Percentiles rank a stretch among this genome's conserved stretches.
Evolutionary conservation across 2,888 invertebrate species (phyloP).

Genomic region (Oligia strigilis): DNA sequence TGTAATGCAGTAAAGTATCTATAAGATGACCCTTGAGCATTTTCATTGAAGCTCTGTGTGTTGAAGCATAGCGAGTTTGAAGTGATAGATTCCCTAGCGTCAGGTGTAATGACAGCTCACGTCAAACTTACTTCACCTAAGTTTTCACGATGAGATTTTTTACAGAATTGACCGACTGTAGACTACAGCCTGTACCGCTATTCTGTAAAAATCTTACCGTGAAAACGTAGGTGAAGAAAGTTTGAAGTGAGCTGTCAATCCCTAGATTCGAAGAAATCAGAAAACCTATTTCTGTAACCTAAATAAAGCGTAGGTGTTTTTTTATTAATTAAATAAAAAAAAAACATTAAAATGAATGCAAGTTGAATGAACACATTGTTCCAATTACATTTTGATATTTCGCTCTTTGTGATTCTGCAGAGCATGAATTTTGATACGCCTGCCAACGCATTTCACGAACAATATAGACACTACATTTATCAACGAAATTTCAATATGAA

Average conservation of each 20-base stretch:
- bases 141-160: background rate
- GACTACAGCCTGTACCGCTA: too few species aligned
- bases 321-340: too few species aligned
- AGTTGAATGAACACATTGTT: constrained; percentile 5
- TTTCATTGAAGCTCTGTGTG: background rate
- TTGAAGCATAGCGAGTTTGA: background rate
- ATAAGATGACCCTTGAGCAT: background rate
- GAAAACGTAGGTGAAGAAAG: background rate
- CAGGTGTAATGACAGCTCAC: background rate
- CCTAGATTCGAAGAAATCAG: background rate
- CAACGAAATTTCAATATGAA: constrained; percentile 35
- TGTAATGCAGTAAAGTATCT: constrained; percentile 2
- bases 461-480: constrained; percentile 32
- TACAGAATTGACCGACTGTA: background rate
- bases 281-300: background rate
- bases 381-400: constrained; percentile 29
- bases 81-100: background rate
- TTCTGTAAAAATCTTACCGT: background rate
- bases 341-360: too few species aligned
- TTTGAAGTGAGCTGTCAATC: background rate
- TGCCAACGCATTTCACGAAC: constrained; percentile 6
- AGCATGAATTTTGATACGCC: constrained; percentile 31
- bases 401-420: constrained; percentile 19
- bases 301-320: background rate
- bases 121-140: background rate